phyloP scores from a whole-genome alignment of 2,888 invertebrate species.

The Ectobius pallidus region DNA sequence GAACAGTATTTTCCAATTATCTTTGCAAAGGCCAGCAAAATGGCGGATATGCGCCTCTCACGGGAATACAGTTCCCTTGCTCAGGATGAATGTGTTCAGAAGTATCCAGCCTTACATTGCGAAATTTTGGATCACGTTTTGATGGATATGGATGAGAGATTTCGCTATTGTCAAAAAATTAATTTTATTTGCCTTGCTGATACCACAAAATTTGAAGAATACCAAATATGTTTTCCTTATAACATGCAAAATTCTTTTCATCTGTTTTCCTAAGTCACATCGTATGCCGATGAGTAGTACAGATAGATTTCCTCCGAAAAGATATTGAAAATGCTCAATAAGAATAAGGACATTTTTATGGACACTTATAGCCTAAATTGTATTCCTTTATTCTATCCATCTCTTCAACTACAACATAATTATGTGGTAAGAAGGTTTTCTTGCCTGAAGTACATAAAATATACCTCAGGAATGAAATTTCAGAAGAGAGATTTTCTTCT shows the following conservation, averaged over 20 bases:
- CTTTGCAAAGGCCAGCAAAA: background rate
- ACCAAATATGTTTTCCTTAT: constrained; percentile 10
- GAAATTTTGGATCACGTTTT: constrained; percentile 26
- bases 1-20: constrained; percentile 23
- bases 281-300: background rate
- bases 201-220: constrained; percentile 20
- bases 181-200: constrained; percentile 31
- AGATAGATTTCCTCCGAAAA: background rate
- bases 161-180: constrained; percentile 31
- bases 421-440: no score
- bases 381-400: background rate
- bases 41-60: background rate
- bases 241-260: background rate
- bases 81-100: constrained; percentile 25
- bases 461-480: no score
- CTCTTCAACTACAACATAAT: background rate
- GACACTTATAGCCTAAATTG: constrained; percentile 6
- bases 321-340: background rate
- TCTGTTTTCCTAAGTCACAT: background rate
- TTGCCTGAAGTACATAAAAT: no score
- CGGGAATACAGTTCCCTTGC: background rate
- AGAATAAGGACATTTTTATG: background rate
- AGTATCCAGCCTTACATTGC: background rate
- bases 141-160: constrained; percentile 11
- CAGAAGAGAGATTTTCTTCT: no score